Evolutionary conservation across 2,113 vertebrate species (phyloP).

Genomic region (Naja naja): DNA sequence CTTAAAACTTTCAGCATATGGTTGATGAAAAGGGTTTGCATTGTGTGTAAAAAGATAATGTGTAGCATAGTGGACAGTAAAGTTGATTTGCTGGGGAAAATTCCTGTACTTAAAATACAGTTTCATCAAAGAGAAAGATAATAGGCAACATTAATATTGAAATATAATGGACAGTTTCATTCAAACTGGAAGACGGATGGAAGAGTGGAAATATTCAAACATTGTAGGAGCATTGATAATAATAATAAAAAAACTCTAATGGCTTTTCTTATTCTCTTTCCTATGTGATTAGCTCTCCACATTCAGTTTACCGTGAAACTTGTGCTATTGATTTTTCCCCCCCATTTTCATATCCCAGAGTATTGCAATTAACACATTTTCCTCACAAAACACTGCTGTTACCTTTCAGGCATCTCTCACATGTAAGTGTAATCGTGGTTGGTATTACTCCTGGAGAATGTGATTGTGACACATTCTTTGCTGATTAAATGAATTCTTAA

Average conservation of each 20-base stretch:
- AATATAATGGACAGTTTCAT: neutral
- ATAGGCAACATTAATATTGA: neutral
- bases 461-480: slow-evolving; percentile 24
- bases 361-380: slow-evolving; percentile 32
- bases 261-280: neutral
- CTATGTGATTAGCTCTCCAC: neutral
- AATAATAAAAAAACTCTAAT: neutral
- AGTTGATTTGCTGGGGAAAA: neutral
- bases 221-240: neutral
- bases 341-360: slow-evolving; percentile 18
- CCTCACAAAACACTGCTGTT: neutral
- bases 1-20: neutral
- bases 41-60: neutral
- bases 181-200: neutral
- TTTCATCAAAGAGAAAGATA: neutral
- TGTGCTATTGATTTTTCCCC: neutral
- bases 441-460: slow-evolving; percentile 19
- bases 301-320: slow-evolving; percentile 1
- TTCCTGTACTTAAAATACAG: neutral
- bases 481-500: slow-evolving; percentile 6
- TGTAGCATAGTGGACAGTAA: neutral
- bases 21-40: neutral
- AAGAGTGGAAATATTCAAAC: neutral
- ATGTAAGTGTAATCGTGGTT: slow-evolving; percentile 19
- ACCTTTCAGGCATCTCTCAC: slow-evolving; percentile 36